These are phyloP conservation scores for Troides aeacus DNA, from an alignment of 2,888 invertebrate species.

Conservation along the genomic window DNA sequence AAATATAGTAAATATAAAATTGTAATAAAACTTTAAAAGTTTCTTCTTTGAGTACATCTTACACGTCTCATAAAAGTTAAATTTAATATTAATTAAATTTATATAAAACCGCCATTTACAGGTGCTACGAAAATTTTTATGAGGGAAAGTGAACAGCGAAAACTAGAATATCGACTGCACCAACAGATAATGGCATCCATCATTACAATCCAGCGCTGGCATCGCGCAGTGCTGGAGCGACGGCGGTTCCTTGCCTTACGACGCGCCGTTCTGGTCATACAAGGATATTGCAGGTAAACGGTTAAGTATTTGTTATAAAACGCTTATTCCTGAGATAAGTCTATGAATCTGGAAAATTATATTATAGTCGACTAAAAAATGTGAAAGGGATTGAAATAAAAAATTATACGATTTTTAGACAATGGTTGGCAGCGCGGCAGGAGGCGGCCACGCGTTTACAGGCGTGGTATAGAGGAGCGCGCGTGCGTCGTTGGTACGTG, in stretches of 20 bases:
- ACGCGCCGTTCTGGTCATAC: conserved; percentile 87
- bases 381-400: too few relatives aligned
- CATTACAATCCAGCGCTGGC: conserved; percentile 95
- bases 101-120: conserved; percentile 33
- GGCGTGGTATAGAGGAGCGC: conserved; percentile 87
- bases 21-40: not conserved
- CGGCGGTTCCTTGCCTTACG: conserved; percentile 87
- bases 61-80: not conserved
- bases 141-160: conserved; percentile 95
- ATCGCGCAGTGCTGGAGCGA: conserved; percentile 88
- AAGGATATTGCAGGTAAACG: conserved; percentile 72
- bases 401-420: conserved; percentile 41
- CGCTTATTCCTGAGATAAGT: too few relatives aligned
- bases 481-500: conserved; percentile 83
- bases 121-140: conserved; percentile 94
- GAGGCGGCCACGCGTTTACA: conserved; percentile 86
- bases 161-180: conserved; percentile 94
- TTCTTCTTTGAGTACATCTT: not conserved
- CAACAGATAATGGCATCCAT: conserved; percentile 96
- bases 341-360: too few relatives aligned
- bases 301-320: too few relatives aligned
- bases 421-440: conserved; percentile 74
- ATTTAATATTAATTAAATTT: not conserved
- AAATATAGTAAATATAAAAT: too few relatives aligned
- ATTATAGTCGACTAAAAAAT: too few relatives aligned